Percentiles rank a stretch among this genome's conserved stretches.
Conservation (phyloP, 2,797 vertebrate genomes). For the Lerista edwardsae region DNA sequence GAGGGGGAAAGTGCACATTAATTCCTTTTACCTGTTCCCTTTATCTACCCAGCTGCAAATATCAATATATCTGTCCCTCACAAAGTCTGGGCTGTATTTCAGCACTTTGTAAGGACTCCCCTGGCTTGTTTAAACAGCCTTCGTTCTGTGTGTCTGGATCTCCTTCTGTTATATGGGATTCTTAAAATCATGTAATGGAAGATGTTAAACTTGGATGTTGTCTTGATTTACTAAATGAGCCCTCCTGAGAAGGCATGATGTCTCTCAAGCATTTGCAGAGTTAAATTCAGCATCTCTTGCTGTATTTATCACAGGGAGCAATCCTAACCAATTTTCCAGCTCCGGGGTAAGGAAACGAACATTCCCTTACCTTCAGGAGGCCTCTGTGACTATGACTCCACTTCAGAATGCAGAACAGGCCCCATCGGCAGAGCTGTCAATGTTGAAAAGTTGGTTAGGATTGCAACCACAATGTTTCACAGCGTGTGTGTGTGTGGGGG, state of each 20-base stretch:
- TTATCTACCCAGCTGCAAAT: background rate
- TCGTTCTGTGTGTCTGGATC: background rate
- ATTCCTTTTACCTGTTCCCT: constrained; percentile 23
- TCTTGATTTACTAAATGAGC: background rate
- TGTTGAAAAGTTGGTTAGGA: no score
- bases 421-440: no score
- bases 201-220: background rate
- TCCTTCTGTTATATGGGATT: background rate
- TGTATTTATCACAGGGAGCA: background rate
- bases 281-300: background rate
- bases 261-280: background rate
- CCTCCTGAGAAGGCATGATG: background rate
- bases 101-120: background rate
- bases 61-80: background rate
- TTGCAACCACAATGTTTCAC: no score
- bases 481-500: background rate
- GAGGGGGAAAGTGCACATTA: accelerated
- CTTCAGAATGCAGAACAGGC: no score
- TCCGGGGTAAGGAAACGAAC: no score
- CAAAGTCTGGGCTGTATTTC: background rate
- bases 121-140: background rate
- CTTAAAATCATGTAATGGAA: background rate
- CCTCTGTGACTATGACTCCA: no score
- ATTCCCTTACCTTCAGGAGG: no score
- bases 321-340: no score